Evolutionary conservation across 92 coral and sea anemone species (phyloP).

Genomic region (Meandrina meandrites): DNA sequence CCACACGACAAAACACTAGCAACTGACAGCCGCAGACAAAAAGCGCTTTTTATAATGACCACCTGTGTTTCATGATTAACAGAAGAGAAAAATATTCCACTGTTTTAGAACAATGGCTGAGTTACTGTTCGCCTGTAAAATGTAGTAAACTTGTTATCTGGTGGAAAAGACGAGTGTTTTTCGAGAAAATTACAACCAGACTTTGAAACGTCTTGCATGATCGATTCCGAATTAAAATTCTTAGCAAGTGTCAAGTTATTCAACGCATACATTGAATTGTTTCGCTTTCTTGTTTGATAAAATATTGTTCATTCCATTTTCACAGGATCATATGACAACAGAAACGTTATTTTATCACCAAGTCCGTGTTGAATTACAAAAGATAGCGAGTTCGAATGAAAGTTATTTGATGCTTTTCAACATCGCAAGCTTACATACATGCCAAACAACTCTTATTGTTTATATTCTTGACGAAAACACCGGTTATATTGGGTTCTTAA

Average conservation of each 20-base stretch:
- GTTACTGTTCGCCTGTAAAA: constrained; percentile 9
- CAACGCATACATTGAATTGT: constrained; percentile 38
- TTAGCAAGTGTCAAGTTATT: constrained; percentile 43
- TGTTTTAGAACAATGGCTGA: constrained; percentile 24
- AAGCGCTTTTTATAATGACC: constrained; percentile 23
- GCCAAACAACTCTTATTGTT: constrained; percentile 15
- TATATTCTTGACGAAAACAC: constrained; percentile 18
- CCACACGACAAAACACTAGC: constrained; percentile 32
- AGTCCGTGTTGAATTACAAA: not conserved
- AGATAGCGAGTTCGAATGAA: not conserved
- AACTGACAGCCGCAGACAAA: constrained; percentile 45
- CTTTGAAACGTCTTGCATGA: constrained; percentile 38
- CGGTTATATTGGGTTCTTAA: constrained; percentile 40
- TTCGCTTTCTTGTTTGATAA: constrained; percentile 32
- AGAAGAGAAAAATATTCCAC: constrained; percentile 20
- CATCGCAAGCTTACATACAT: not conserved
- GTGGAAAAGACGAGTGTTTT: constrained; percentile 9
- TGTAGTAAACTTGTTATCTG: not conserved
- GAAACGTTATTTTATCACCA: constrained; percentile 12
- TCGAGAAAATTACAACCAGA: constrained; percentile 10
- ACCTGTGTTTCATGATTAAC: constrained; percentile 41
- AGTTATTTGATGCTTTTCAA: constrained; percentile 11
- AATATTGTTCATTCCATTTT: constrained; percentile 30
- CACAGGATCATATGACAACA: constrained; percentile 13
- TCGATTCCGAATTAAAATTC: constrained; percentile 37